A percentile compares a stretch with the other conserved stretches of the same genome.
Conservation (phyloP, 1,140 invertebrate species). For the Drosophila setifemur region DNA sequence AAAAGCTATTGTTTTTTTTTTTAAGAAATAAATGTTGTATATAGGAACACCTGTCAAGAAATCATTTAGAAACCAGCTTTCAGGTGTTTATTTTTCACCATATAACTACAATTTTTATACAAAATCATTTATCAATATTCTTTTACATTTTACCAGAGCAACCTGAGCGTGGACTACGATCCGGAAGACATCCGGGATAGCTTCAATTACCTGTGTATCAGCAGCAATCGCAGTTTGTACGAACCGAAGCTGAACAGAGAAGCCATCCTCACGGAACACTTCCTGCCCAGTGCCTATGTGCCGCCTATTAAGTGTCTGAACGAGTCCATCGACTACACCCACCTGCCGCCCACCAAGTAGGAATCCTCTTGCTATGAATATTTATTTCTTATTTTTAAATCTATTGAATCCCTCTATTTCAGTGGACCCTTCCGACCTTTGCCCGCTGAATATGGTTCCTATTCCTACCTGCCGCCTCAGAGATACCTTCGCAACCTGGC, state of each 20-base stretch:
- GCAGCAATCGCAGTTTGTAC: constrained; percentile 79
- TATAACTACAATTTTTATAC: not conserved
- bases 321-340: constrained; percentile 86
- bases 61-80: too few species aligned
- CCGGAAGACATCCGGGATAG: constrained; percentile 85
- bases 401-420: constrained; percentile 58
- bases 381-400: not conserved
- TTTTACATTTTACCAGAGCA: constrained; percentile 85
- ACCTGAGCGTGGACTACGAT: constrained; percentile 89
- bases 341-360: constrained; percentile 86
- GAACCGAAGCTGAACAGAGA: constrained; percentile 83
- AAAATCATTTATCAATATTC: not conserved
- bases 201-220: constrained; percentile 84
- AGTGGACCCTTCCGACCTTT: constrained; percentile 92
- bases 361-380: not conserved
- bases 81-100: not conserved
- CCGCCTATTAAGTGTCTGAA: constrained; percentile 89
- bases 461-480: constrained; percentile 90
- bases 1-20: too few species aligned
- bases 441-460: constrained; percentile 93
- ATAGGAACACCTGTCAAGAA: too few species aligned
- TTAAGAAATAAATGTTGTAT: too few species aligned
- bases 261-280: constrained; percentile 85
- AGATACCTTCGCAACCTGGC: constrained; percentile 93
- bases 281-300: constrained; percentile 85